phyloP scores from a whole-genome alignment of 2,888 invertebrate species.

The Formica aserva region DNA sequence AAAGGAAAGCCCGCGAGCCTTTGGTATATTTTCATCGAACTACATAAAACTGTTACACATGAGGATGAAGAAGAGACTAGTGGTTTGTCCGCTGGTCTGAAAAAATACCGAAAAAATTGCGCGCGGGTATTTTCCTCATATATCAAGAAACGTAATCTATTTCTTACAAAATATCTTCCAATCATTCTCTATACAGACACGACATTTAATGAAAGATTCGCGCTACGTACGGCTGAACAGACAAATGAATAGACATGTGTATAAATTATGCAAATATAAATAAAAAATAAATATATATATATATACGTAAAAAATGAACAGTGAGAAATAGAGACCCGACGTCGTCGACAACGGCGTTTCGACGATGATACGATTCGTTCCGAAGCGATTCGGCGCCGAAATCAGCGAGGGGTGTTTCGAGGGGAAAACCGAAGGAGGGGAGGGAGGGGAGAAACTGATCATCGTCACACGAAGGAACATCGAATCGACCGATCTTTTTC shows the following conservation, averaged over 20 bases:
- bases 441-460: background rate
- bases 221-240: conserved; percentile 65
- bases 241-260: conserved; percentile 63
- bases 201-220: conserved; percentile 57
- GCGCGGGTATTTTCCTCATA: conserved; percentile 29
- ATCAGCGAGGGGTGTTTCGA: conserved; percentile 47
- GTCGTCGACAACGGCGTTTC: conserved; percentile 57
- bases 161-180: conserved; percentile 33
- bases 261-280: conserved; percentile 63
- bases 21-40: conserved; percentile 4
- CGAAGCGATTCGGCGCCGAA: conserved; percentile 62
- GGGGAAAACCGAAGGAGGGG: background rate
- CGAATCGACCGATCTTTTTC: background rate
- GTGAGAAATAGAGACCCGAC: conserved; percentile 64
- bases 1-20: background rate
- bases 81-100: background rate
- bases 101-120: conserved; percentile 4
- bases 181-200: conserved; percentile 25
- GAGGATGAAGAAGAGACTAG: background rate
- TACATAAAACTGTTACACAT: background rate
- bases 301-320: conserved; percentile 68
- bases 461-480: conserved; percentile 11
- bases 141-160: conserved; percentile 14
- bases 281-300: conserved; percentile 51
- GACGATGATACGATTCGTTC: conserved; percentile 58